Base-by-base conservation (phyloP, 1,140 invertebrate genomes). In the Scaptomyza hsui region DNA sequence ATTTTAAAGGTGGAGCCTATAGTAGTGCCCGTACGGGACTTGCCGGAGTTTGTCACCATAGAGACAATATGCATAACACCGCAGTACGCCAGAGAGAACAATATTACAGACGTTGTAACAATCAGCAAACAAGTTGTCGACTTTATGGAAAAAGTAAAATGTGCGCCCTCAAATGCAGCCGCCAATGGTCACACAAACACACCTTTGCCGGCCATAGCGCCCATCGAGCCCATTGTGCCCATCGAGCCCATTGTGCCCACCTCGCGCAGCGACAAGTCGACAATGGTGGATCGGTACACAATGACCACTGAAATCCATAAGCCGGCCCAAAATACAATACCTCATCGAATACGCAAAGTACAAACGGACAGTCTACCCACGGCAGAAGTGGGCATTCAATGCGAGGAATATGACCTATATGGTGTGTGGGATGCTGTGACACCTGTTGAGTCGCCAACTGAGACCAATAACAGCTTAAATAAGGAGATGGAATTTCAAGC, bases 1-100 rank as follows among this genome's bases (percentile, higher is more conserved):
- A n/a, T 16, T 1, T n/a, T 4, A 6, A n/a, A 63, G 51, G 16
- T 61, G 3, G 64, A 41, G 2, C 60, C 71, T 0, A 52, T 78
- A 9, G 4, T 4, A 16, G 55, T 60, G 9, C 57, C 70, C 1
- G 29, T 78, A 7, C 71, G 41, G 21, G 71, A 78, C 3, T n/a
- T 79, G n/a, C 76, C 76, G 0, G 53, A 78, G 48, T 74, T 44
- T 16, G 4, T 79, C 0, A 57, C 59, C 37, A 75, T 79, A 9
- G 76, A 79, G 29, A 78, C 71, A 35, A 24, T 47, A 12, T 64
- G 32, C 42, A 41, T 79, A 9, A 53, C 44, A 3, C 26, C 6
- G 4, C 9, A 62, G 4, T 61, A 10, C 2, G 44, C 62, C 1
- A 41, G 53, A 10, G 51, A 70, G 1, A 41, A 56, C 18, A 55